These are phyloP conservation scores for Drosophila bocki DNA, from an alignment of 1,140 invertebrate genomes.

Conservation along the genomic window DNA sequence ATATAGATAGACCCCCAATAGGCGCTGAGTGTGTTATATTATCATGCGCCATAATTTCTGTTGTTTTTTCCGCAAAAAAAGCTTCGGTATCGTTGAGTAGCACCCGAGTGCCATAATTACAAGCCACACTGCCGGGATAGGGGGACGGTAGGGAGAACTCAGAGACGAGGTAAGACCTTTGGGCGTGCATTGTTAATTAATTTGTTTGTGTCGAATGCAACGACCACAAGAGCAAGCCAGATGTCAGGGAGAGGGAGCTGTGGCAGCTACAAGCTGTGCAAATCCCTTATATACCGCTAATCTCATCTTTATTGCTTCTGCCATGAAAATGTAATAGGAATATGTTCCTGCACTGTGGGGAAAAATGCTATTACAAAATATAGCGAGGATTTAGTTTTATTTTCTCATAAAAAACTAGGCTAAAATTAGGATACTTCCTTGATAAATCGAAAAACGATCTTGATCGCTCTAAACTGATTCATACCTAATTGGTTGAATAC, in stretches of 20 bases:
- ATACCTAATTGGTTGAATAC: neutral
- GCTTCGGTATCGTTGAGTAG: conserved; percentile 57
- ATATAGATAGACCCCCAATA: conserved; percentile 23
- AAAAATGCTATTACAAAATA: conserved; percentile 2
- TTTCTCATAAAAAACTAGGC: no score
- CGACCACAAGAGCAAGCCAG: conserved; percentile 44
- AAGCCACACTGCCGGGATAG: conserved; percentile 44
- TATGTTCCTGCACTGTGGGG: conserved; percentile 10
- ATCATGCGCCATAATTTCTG: conserved; percentile 67
- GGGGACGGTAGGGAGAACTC: neutral
- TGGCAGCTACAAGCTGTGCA: conserved; percentile 45
- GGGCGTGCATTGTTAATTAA: conserved; percentile 78
- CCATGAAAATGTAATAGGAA: conserved; percentile 24
- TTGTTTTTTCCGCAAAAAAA: conserved; percentile 58
- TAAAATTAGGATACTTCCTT: neutral
- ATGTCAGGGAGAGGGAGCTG: conserved; percentile 2
- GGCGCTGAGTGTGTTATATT: conserved; percentile 32
- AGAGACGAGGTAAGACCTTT: conserved; percentile 12
- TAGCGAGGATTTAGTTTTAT: no score
- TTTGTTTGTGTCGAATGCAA: conserved; percentile 66
- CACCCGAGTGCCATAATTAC: conserved; percentile 79
- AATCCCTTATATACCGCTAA: conserved; percentile 45
- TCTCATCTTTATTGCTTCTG: conserved; percentile 42
- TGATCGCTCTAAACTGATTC: neutral
- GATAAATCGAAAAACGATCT: neutral